phyloP scores from a whole-genome alignment of 1,140 invertebrate genomes.

The Aphaenogaster ashmeadi region DNA sequence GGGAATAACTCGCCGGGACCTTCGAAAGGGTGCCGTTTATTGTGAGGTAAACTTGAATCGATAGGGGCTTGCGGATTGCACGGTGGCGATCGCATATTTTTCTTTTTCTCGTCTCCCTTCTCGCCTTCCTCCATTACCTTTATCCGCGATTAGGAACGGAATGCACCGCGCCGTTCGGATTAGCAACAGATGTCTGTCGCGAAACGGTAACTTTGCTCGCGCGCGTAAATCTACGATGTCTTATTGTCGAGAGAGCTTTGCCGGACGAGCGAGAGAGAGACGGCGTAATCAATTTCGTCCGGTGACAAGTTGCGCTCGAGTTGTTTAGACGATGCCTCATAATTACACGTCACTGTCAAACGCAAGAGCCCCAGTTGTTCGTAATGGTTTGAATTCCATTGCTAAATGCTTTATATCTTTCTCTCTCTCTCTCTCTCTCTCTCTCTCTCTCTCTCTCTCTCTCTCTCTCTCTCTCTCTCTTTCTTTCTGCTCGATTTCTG shows the following conservation, averaged over 20 bases:
- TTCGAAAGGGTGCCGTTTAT: conserved; percentile 25
- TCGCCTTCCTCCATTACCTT: not conserved
- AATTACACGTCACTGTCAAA: conserved; percentile 63
- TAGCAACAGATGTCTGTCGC: conserved; percentile 60
- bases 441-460: not conserved
- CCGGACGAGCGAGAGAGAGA: not conserved
- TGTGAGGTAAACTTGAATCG: conserved; percentile 3
- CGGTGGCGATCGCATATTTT: not conserved
- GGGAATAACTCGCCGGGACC: not conserved
- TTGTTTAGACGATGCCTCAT: conserved; percentile 58
- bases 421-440: not conserved
- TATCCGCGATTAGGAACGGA: conserved; percentile 23
- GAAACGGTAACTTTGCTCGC: conserved; percentile 24
- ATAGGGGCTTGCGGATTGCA: not conserved
- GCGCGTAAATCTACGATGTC: conserved; percentile 19
- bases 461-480: not conserved
- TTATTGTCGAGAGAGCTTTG: not conserved
- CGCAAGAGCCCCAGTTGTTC: conserved; percentile 41
- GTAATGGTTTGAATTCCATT: conserved; percentile 55
- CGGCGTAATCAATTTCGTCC: conserved; percentile 50
- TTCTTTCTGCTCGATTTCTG: not conserved
- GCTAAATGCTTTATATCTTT: not conserved
- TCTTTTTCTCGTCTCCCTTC: not conserved
- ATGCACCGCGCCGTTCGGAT: conserved; percentile 22
- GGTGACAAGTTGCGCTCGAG: conserved; percentile 60